phyloP scores from a whole-genome alignment of 64 coral and sea anemone species.

The Catalaphyllia jardinei region DNA sequence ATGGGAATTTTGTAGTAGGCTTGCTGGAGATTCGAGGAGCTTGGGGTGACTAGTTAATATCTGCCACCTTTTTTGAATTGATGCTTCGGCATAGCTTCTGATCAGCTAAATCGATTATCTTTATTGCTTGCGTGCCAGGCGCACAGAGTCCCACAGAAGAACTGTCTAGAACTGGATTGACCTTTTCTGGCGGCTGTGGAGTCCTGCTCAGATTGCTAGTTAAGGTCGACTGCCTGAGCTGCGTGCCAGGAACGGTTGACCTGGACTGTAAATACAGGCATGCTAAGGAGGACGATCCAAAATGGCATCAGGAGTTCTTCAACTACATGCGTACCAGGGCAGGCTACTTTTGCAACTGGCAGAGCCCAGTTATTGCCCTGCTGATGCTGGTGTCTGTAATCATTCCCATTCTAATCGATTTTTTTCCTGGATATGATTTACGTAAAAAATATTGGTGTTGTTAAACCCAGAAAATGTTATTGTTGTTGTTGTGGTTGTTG shows the following conservation, averaged over 20 bases:
- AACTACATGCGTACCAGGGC: conserved; percentile 47
- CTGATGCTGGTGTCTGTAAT: neutral
- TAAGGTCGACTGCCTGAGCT: conserved; percentile 50
- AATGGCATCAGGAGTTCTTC: conserved; percentile 52
- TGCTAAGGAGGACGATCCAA: neutral
- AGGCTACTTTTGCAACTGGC: conserved; percentile 56
- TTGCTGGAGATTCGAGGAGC: no score
- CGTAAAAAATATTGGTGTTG: no score
- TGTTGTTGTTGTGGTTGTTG: no score
- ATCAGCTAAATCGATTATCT: no score
- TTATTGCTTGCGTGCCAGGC: no score
- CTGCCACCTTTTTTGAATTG: no score
- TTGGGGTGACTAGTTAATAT: no score
- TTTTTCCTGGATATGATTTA: no score
- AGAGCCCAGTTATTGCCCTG: neutral
- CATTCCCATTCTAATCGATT: neutral
- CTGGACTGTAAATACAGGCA: conserved; percentile 47
- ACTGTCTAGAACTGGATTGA: conserved; percentile 14
- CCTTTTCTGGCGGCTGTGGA: conserved; percentile 47
- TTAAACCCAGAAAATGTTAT: no score
- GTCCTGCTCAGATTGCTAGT: conserved; percentile 41
- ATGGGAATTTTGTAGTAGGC: no score
- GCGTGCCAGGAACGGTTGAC: conserved; percentile 51
- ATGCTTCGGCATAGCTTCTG: no score
- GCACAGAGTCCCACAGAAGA: no score